Evolutionary conservation across 1,140 invertebrate genomes (phyloP), one percentile per base, ranked within the genome.

Genomic region (Dendrolimus punctatus): DNA sequence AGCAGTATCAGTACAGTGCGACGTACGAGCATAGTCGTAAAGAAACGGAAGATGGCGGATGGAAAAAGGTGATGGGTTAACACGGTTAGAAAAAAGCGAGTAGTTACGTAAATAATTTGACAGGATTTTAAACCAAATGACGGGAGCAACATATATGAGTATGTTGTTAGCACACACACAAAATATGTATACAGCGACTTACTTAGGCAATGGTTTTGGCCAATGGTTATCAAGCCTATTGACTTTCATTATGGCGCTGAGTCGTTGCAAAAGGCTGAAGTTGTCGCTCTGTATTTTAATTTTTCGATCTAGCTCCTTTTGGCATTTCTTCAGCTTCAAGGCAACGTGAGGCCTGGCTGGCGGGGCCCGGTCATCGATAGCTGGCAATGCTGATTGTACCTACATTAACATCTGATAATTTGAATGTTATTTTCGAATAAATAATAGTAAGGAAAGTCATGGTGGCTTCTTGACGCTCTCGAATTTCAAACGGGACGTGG

Each of bases 141-240:
- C 23, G 23, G 1, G 23, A 23, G 3, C 23, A 23, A 23, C 1
- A 23, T 23, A 23, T 23, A 1, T 23, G 23, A 3, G 23, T 23
- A 23, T 23, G 23, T 23, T 23, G 3, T 23, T 23, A 23, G 23
- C 23, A 23, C 23, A 23, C 3, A 23, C 23, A 23, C n/a, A n/a
- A n/a, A n/a, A 9, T 6, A 45, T n/a, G 6, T 9, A n/a, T 9
- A 8, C 6, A n/a, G 41, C 1, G 5, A 47, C 67, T 64, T 80
- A 90, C 89, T 87, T 88, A 0, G 90, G 90, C 55, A 87, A 76
- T 6, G 89, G 88, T 7, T 81, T 79, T 4, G 61, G 58, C 90
- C 90, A 90, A 51, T 73, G 74, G 62, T 91, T 90, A 58, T 91
- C 90, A 4, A 90, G 76, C 38, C 90, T 68, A 54, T 81, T 88